Percentiles rank a stretch among this genome's conserved stretches.
Evolutionary conservation across 2,113 vertebrate genomes (phyloP).

Genomic region (Vanacampus margaritifer): DNA sequence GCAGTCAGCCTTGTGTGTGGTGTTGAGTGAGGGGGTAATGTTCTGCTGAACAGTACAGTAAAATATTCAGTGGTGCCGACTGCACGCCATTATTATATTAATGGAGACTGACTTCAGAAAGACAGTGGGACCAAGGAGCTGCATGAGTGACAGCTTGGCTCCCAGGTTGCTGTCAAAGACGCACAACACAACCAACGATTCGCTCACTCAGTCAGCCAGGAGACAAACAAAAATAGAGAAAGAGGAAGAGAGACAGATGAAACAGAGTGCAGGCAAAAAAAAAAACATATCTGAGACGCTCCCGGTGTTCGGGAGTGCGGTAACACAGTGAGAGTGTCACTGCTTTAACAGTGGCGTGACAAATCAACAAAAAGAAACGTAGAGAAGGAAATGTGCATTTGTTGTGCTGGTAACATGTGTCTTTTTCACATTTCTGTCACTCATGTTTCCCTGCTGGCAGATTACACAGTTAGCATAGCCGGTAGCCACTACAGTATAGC

Average conservation of each 20-base stretch:
- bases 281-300: constrained; percentile 44
- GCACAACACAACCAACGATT: constrained; percentile 61
- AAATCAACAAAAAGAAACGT: constrained; percentile 42
- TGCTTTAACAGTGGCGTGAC: constrained; percentile 46
- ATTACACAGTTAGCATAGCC: constrained; percentile 18
- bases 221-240: constrained; percentile 72
- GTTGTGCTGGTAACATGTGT: constrained; percentile 31
- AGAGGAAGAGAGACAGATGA: constrained; percentile 56
- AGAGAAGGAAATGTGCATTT: constrained; percentile 33
- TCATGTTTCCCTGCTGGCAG: constrained; percentile 31
- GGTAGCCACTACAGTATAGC: background rate
- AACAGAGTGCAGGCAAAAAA: constrained; percentile 47
- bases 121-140: constrained; percentile 67
- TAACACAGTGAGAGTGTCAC: constrained; percentile 50
- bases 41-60: constrained; percentile 70
- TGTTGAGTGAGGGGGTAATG: constrained; percentile 59
- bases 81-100: constrained; percentile 71
- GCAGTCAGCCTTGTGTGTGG: constrained; percentile 54
- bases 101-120: constrained; percentile 74
- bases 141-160: constrained; percentile 69
- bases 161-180: constrained; percentile 73
- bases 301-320: constrained; percentile 50
- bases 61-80: constrained; percentile 70
- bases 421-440: constrained; percentile 41
- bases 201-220: constrained; percentile 66